These are phyloP conservation scores for Aphelinus certus DNA, from an alignment of 1,140 invertebrate genomes.

Conservation along the genomic window DNA sequence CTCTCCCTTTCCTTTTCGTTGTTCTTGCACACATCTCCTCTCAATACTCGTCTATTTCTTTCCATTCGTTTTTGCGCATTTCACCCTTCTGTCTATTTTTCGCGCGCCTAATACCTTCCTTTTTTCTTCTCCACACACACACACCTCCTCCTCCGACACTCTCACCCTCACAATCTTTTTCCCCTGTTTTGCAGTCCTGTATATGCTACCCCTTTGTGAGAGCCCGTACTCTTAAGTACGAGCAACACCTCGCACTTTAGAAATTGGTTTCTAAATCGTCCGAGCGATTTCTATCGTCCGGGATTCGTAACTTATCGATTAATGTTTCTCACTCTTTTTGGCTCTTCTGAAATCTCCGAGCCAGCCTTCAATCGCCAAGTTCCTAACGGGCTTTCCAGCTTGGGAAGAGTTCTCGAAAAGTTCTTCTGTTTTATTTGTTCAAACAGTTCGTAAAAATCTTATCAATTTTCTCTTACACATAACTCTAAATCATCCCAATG, in stretches of 20 bases:
- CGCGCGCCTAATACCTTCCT: conserved; percentile 10
- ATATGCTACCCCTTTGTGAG: not conserved
- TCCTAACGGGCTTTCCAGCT: no score
- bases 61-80: conserved; percentile 40
- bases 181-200: not conserved
- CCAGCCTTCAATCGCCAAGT: no score
- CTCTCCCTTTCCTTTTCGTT: conserved; percentile 6
- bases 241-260: conserved; percentile 56
- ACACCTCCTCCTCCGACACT: not conserved
- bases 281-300: conserved; percentile 48
- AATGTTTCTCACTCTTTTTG: conserved; percentile 4
- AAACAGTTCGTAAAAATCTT: no score
- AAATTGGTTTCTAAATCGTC: conserved; percentile 57
- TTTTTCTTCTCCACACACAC: not conserved
- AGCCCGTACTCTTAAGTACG: conserved; percentile 44
- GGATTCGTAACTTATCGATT: conserved; percentile 54
- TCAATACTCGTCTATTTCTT: conserved; percentile 42
- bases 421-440: no score
- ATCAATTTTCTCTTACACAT: no score
- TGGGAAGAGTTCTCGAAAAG: no score
- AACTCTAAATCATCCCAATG: no score
- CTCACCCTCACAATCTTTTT: not conserved
- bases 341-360: not conserved
- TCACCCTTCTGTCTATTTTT: conserved; percentile 34
- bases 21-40: conserved; percentile 36